phyloP scores from a whole-genome alignment of 2,113 vertebrate genomes.

The Excalfactoria chinensis region DNA sequence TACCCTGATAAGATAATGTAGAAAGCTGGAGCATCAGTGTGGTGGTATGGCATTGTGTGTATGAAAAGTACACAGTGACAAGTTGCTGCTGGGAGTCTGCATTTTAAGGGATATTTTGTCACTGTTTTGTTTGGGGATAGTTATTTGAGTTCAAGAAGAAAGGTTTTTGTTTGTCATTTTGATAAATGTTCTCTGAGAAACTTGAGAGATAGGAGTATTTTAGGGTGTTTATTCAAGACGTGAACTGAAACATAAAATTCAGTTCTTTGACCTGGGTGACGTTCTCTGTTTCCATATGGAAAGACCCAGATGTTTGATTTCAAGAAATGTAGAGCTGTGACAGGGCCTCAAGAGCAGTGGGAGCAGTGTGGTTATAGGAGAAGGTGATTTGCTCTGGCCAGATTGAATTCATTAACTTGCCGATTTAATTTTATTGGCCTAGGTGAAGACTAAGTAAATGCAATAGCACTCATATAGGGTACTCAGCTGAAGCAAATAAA shows the following conservation, averaged over 20 bases:
- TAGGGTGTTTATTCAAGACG: not conserved
- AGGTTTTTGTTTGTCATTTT: not conserved
- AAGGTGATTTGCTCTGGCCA: not conserved
- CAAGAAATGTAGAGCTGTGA: fast-evolving
- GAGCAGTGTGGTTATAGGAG: not conserved
- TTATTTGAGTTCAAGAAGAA: not conserved
- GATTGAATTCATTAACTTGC: not conserved
- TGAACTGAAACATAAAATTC: not conserved
- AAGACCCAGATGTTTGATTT: not conserved
- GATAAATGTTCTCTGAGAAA: not conserved
- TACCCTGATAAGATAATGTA: not conserved
- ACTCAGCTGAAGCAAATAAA: not conserved
- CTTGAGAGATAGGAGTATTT: not conserved
- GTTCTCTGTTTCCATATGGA: not conserved
- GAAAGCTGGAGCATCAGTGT: not conserved
- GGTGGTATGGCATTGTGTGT: not conserved
- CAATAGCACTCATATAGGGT: not conserved
- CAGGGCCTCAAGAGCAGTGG: not conserved
- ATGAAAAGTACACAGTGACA: not conserved
- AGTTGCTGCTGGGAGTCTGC: not conserved
- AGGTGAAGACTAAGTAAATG: not conserved
- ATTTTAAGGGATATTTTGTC: not conserved
- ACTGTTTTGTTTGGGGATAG: not conserved
- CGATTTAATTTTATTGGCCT: not conserved
- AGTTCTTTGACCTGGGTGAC: not conserved